Conservation (phyloP, 2,113 vertebrate genomes). For the Aldabrachelys gigantea region DNA sequence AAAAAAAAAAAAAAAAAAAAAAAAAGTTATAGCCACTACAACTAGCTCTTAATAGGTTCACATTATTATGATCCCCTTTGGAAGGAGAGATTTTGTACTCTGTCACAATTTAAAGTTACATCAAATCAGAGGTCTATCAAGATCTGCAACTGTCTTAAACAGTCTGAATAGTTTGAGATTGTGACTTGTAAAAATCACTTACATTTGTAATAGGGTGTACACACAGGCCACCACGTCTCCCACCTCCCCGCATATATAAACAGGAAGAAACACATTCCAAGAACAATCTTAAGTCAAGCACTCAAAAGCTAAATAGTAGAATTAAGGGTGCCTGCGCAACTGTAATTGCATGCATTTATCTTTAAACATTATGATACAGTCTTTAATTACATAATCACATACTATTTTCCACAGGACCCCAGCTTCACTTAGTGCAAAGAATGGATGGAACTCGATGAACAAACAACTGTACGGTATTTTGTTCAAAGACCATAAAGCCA, state of each 20-base stretch:
- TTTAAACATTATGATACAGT: neutral
- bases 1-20: neutral
- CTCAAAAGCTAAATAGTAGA: neutral
- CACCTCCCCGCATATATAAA: neutral
- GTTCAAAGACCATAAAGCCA: neutral
- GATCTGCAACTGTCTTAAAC: neutral
- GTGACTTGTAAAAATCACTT: neutral
- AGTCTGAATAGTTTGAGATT: neutral
- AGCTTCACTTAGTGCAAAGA: neutral
- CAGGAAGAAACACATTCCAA: neutral
- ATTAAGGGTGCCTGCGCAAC: neutral
- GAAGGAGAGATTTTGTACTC: neutral
- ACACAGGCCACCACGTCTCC: neutral
- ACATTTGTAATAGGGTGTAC: neutral
- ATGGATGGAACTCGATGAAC: neutral
- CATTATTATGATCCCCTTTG: neutral
- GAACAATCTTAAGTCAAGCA: neutral
- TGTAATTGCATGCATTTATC: neutral
- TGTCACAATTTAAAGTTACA: neutral
- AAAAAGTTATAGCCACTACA: neutral
- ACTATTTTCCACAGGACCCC: neutral
- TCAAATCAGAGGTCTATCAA: neutral
- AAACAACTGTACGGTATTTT: neutral
- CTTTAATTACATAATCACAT: neutral
- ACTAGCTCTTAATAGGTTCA: neutral